Evolutionary conservation across 1,140 invertebrate species (phyloP).

Genomic region (Aphis gossypii): DNA sequence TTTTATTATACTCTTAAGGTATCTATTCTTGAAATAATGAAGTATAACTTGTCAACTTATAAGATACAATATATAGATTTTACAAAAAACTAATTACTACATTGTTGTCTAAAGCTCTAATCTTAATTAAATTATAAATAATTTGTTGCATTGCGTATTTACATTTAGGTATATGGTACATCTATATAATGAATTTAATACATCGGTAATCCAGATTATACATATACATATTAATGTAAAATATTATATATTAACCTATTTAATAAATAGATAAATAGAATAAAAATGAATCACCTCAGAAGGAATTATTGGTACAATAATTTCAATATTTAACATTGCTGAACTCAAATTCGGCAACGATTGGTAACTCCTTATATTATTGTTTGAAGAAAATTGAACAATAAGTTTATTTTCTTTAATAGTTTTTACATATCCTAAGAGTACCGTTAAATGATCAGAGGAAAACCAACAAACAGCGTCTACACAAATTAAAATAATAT

Average conservation of each 20-base stretch:
- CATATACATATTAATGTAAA: no score
- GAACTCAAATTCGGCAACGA: background rate
- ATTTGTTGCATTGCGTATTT: no score
- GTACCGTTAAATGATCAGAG: conserved; percentile 31
- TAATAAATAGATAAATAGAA: background rate
- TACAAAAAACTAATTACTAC: no score
- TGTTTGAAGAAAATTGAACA: conserved; percentile 39
- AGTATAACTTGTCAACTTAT: no score
- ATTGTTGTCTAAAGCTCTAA: no score
- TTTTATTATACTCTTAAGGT: no score
- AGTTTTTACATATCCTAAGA: conserved; percentile 22
- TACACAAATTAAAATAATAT: background rate
- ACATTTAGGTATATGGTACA: no score
- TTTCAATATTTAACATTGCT: conserved; percentile 26
- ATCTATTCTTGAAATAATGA: no score
- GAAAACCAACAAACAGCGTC: conserved; percentile 54
- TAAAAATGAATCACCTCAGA: conserved; percentile 36
- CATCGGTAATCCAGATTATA: no score
- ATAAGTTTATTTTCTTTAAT: conserved; percentile 44
- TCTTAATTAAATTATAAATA: no score
- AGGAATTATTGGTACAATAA: conserved; percentile 28
- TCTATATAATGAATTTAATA: no score
- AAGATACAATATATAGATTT: no score
- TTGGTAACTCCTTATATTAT: conserved; percentile 9
- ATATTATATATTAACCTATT: background rate